Evolutionary conservation across 2,797 vertebrate species (phyloP).

Genomic region (Sebastes paucispinis): DNA sequence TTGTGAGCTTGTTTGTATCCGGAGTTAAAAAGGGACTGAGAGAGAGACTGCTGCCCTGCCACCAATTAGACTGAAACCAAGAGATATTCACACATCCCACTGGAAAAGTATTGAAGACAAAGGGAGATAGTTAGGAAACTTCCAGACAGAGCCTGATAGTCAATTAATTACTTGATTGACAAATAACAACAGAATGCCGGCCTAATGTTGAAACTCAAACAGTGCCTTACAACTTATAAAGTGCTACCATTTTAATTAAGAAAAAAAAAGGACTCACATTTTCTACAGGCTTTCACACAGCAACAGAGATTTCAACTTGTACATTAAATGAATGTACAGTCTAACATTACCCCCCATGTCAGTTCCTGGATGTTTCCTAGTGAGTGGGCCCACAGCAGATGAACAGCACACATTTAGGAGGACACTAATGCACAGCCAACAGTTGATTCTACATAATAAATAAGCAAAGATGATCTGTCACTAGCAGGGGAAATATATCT

Average conservation of each 20-base stretch:
- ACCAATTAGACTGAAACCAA: conserved; percentile 10
- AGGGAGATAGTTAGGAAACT: neutral
- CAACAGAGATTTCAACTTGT: conserved; percentile 19
- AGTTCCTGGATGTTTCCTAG: neutral
- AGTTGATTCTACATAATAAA: conserved; percentile 59
- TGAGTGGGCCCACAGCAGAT: conserved; percentile 28
- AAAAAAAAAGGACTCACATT: conserved; percentile 4
- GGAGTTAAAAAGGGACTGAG: neutral
- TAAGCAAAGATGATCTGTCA: conserved; percentile 42
- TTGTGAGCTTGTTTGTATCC: conserved; percentile 29
- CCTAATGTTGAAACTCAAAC: conserved; percentile 41
- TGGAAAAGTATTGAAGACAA: conserved; percentile 22
- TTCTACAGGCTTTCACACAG: conserved; percentile 30
- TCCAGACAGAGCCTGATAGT: conserved; percentile 9
- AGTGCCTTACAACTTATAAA: conserved; percentile 59
- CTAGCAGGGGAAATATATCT: neutral
- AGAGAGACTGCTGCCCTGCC: conserved; percentile 22
- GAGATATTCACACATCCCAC: conserved; percentile 1
- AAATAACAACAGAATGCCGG: conserved; percentile 4
- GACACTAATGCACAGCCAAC: conserved; percentile 28
- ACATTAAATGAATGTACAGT: neutral
- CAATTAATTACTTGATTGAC: conserved; percentile 17
- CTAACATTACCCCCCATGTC: neutral
- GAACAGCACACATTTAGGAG: conserved; percentile 24
- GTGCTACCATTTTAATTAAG: conserved; percentile 55